Conservation (phyloP, 2,797 vertebrate species). For the Mycteria americana region DNA sequence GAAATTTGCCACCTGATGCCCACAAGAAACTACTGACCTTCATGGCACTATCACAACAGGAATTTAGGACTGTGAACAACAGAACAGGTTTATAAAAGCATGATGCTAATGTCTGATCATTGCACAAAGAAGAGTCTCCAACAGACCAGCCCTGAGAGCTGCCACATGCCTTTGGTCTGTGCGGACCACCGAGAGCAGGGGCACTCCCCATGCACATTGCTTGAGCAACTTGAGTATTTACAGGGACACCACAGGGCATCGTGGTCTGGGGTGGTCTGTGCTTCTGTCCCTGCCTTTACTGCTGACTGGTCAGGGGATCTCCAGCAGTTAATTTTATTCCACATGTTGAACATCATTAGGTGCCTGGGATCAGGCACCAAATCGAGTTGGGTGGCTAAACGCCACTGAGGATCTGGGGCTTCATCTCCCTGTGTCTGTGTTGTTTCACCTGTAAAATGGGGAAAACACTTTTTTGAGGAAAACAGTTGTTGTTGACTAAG, state of each 20-base stretch:
- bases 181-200: rapidly evolving
- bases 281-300: neutral
- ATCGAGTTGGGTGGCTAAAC: neutral
- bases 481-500: neutral
- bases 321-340: neutral
- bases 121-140: neutral
- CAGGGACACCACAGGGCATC: rapidly evolving
- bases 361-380: neutral
- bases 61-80: neutral
- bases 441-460: neutral
- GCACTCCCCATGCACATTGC: rapidly evolving
- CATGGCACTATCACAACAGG: rapidly evolving
- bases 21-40: neutral
- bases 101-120: neutral
- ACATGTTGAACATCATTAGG: rapidly evolving
- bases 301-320: rapidly evolving
- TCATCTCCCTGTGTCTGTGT: neutral
- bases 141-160: neutral
- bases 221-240: neutral
- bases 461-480: neutral
- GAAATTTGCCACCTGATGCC: neutral
- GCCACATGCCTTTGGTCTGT: neutral
- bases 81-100: neutral
- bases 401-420: neutral
- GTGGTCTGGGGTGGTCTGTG: rapidly evolving